Conservation (phyloP, 2,797 vertebrate species). For the Crypturellus tataupa region DNA sequence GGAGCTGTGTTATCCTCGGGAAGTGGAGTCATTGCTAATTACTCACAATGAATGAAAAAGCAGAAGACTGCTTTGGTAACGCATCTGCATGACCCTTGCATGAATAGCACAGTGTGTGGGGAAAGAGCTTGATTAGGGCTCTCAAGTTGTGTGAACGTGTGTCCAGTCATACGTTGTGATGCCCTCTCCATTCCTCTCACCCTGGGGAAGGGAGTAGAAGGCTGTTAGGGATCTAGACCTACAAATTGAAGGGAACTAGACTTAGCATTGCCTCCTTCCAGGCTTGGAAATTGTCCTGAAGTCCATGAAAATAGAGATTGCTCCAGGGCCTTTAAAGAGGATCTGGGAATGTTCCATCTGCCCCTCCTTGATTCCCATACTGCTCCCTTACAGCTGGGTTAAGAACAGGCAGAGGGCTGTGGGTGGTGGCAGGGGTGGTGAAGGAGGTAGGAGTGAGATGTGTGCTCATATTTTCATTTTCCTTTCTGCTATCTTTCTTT, state of each 20-base stretch:
- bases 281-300: neutral
- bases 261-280: neutral
- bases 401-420: neutral
- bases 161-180: fast-evolving
- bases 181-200: neutral
- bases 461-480: constrained; percentile 63
- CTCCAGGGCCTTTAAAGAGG: neutral
- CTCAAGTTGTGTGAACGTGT: neutral
- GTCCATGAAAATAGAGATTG: neutral
- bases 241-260: neutral
- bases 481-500: constrained; percentile 29
- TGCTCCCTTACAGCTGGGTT: constrained; percentile 32
- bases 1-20: neutral
- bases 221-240: neutral
- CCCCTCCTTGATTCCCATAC: neutral
- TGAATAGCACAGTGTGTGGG: neutral
- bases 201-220: neutral
- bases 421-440: neutral
- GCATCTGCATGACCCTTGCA: constrained; percentile 32
- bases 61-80: neutral
- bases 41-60: constrained; percentile 43
- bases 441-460: neutral
- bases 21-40: constrained; percentile 31
- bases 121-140: neutral
- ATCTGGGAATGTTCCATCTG: neutral